Base-by-base conservation (phyloP, 2,888 invertebrate genomes). In the Lumbricus terrestris region DNA sequence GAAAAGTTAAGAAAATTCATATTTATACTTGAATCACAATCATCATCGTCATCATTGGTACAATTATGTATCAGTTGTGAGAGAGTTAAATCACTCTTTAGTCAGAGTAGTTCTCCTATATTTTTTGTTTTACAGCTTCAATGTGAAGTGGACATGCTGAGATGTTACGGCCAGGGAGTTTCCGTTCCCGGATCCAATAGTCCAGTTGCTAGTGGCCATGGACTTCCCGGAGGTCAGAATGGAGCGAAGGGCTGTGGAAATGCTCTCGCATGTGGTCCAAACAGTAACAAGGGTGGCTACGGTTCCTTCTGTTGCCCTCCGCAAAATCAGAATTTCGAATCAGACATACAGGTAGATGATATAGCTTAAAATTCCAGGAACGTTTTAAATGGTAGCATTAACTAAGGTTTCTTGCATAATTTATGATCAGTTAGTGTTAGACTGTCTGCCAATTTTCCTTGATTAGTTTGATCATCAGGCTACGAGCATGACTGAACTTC, bases 71-170 rank as follows among this genome's bases (percentile, higher is more conserved):
- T 11, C n/a, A 69, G 8, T 69, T 69, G 16, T 69, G 69, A 69
- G 2, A 4, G 23, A 47, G 47, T 47, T 47, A 18, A 11, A 16
- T 38, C 40, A 16, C 15, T 23, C 47, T 47, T 47, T 47, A 23
- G 47, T 47, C 47, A 47, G 1, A 47, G 8, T 47, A 23, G 47
- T 47, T 23, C 23, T 47, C 3, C 23, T 2, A 40, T 38, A 33
- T 38, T 88, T 0, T 88, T n/a, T 88, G 88, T 88, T 88, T 20
- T 88, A 18, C 37, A 42, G 40, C 47, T 88, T n/a, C 47, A 88
- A 33, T 88, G 47, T 42, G 47, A 88, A 34, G 37, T 42, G 23
- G 42, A 88, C 33, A 42, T 42, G 33, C 88, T 88, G 33, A 88
- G 47, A 88, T 35, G 85, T 23, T 85, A 15, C 35, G 69, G 69